Percentiles rank a stretch among this genome's conserved stretches.
Evolutionary conservation across 2,113 vertebrate species (phyloP).

Genomic region (Notarius lentiginosus): DNA sequence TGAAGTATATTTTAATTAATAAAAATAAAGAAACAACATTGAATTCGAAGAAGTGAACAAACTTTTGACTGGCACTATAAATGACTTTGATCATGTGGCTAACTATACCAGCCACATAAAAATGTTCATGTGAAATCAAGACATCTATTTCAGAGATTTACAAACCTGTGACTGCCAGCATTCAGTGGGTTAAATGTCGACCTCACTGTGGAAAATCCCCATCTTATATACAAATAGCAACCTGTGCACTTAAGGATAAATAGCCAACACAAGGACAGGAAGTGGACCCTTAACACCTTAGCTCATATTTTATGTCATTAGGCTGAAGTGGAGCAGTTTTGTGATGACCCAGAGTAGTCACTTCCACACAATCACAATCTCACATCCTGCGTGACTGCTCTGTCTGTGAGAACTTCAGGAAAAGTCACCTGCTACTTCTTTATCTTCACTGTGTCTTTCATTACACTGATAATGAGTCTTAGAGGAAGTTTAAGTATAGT

Average conservation of each 20-base stretch:
- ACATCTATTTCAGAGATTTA: not conserved
- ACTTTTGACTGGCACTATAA: no score
- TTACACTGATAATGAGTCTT: not conserved
- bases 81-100: no score
- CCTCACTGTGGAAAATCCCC: not conserved
- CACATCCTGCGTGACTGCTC: slow-evolving; percentile 5
- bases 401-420: not conserved
- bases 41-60: no score
- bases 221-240: not conserved
- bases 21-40: no score
- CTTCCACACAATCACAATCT: not conserved
- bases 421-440: not conserved
- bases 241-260: not conserved
- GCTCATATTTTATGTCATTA: not conserved
- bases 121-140: no score
- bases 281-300: slow-evolving; percentile 1
- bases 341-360: not conserved
- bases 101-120: no score
- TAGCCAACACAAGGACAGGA: not conserved
- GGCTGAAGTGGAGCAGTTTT: slow-evolving; percentile 1
- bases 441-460: not conserved
- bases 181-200: not conserved
- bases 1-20: no score
- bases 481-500: not conserved
- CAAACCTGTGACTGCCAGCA: not conserved